Evolutionary conservation across 2,888 invertebrate species (phyloP).

Genomic region (Biston stratarius): DNA sequence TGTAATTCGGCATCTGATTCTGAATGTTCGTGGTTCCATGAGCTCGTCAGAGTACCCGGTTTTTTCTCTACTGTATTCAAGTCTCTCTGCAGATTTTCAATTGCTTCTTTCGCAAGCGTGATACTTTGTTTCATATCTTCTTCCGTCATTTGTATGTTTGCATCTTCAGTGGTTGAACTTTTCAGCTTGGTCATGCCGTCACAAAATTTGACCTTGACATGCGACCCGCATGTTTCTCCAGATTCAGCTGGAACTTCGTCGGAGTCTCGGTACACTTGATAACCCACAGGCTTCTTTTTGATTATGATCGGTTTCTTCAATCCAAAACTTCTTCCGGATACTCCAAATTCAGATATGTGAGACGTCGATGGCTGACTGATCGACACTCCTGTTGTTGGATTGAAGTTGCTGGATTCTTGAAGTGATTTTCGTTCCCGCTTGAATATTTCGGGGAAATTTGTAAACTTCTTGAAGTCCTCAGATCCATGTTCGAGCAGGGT

Average conservation of each 20-base stretch:
- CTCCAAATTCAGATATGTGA: constrained; percentile 42
- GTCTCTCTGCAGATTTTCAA: constrained; percentile 72
- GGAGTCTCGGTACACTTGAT: constrained; percentile 71
- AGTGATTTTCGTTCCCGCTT: constrained; percentile 66
- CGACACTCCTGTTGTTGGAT: constrained; percentile 23
- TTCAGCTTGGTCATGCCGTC: constrained; percentile 57
- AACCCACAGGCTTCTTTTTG: constrained; percentile 66
- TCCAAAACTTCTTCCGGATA: constrained; percentile 56
- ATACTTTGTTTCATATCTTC: constrained; percentile 72
- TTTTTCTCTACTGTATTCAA: constrained; percentile 63
- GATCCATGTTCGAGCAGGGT: constrained; percentile 54
- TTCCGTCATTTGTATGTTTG: constrained; percentile 52
- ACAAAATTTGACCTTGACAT: constrained; percentile 74
- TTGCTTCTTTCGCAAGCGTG: constrained; percentile 73
- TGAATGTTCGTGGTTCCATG: constrained; percentile 51
- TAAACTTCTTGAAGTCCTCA: constrained; percentile 44
- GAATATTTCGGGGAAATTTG: constrained; percentile 42
- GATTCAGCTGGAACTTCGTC: constrained; percentile 70
- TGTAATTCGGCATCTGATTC: constrained; percentile 63
- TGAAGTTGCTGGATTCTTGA: constrained; percentile 41
- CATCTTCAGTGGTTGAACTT: constrained; percentile 49
- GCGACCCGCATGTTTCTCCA: constrained; percentile 66
- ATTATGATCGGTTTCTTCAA: constrained; percentile 70
- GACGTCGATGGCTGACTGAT: constrained; percentile 32
- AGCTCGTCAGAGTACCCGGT: constrained; percentile 44